These are phyloP conservation scores for Girardia tigrina DNA, from an alignment of 2,888 invertebrate species.

Conservation along the genomic window DNA sequence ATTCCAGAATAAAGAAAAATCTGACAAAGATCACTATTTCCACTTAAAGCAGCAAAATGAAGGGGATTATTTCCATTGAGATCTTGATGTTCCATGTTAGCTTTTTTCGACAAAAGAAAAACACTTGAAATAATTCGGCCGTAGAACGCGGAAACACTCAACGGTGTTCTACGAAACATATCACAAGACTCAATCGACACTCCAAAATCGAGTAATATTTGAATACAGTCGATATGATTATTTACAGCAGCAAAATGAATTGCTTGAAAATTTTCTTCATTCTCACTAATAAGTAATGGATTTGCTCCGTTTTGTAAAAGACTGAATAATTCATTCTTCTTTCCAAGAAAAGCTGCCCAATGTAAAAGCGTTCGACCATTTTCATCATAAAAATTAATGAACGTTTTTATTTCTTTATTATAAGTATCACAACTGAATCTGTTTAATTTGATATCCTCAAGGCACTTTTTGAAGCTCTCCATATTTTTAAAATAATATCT, in stretches of 20 bases:
- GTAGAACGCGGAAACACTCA: slow-evolving; percentile 5
- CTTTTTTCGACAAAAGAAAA: not conserved
- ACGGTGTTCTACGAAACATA: not conserved
- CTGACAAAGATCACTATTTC: slow-evolving; percentile 25
- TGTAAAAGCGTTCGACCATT: slow-evolving; percentile 26
- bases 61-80: slow-evolving; percentile 15
- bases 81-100: slow-evolving; percentile 9
- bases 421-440: not conserved
- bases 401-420: not conserved
- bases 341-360: slow-evolving; percentile 28
- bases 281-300: not conserved
- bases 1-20: slow-evolving; percentile 27
- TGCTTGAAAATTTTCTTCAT: not conserved
- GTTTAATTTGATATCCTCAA: not conserved
- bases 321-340: not conserved
- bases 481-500: too few relatives aligned
- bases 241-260: slow-evolving; percentile 29
- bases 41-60: slow-evolving; percentile 28
- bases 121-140: not conserved
- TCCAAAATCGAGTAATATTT: slow-evolving; percentile 4
- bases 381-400: slow-evolving; percentile 21
- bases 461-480: not conserved
- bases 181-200: slow-evolving; percentile 24
- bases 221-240: slow-evolving; percentile 14
- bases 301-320: not conserved